A percentile compares a stretch with the other conserved stretches of the same genome.
Conservation (phyloP, 92 coral and sea anemone species). For the Zoanthus sociatus region DNA sequence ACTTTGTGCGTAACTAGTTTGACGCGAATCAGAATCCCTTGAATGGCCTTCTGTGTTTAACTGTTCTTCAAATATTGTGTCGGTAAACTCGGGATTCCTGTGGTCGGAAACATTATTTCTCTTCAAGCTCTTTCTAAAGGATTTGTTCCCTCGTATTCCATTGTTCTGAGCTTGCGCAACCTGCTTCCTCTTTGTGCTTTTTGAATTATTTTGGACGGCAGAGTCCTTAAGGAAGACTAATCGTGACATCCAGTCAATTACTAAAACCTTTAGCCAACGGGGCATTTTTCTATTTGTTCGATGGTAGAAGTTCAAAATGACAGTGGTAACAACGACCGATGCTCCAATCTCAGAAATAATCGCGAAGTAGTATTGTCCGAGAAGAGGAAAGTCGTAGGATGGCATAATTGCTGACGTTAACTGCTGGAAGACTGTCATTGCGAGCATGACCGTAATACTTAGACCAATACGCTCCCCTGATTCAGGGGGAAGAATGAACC, state of each 20-base stretch:
- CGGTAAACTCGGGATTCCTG: conserved; percentile 31
- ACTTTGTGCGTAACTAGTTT: conserved; percentile 16
- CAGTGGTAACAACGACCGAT: conserved; percentile 86
- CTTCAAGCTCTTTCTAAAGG: not conserved
- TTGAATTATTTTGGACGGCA: not conserved
- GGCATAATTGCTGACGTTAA: conserved; percentile 97
- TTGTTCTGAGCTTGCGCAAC: not conserved
- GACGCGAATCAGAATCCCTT: conserved; percentile 47
- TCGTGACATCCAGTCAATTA: conserved; percentile 86
- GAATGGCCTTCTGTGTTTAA: not conserved
- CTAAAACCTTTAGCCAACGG: conserved; percentile 67
- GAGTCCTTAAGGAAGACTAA: conserved; percentile 72
- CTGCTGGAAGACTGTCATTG: conserved; percentile 98
- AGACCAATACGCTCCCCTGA: conserved; percentile 96
- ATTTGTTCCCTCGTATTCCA: conserved; percentile 1
- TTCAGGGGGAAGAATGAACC: conserved; percentile 92
- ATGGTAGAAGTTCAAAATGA: conserved; percentile 91
- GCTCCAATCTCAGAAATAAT: conserved; percentile 76
- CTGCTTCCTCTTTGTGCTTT: not conserved
- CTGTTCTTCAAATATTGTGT: conserved; percentile 28
- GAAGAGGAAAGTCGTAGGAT: conserved; percentile 89
- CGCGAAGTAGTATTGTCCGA: conserved; percentile 77
- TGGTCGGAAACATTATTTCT: conserved; percentile 31
- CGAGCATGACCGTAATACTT: conserved; percentile 93
- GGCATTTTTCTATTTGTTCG: conserved; percentile 97